A percentile compares a stretch with the other conserved stretches of the same genome.
These are phyloP conservation scores for Caloenas nicobarica DNA, from an alignment of 2,113 vertebrate species.

Conservation along the genomic window DNA sequence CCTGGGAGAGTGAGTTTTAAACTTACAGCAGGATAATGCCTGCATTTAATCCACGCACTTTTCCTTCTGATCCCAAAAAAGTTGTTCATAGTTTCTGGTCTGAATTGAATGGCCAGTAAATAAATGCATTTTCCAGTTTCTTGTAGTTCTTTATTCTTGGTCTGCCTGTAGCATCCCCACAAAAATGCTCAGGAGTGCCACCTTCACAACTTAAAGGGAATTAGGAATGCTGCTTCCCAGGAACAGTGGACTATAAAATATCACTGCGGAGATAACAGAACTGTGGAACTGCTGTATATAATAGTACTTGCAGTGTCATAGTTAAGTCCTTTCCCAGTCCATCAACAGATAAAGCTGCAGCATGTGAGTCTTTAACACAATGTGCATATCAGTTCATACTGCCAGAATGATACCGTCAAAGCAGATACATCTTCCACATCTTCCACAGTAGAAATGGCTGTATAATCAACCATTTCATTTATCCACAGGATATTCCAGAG, in stretches of 20 bases:
- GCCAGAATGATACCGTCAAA: background rate
- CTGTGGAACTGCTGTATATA: background rate
- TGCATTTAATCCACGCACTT: background rate
- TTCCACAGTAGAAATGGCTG: background rate
- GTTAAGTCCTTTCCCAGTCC: background rate
- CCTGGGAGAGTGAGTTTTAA: background rate
- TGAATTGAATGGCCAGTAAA: background rate
- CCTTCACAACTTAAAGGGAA: background rate
- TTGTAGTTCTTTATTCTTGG: background rate
- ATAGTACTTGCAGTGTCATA: background rate
- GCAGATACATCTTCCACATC: background rate
- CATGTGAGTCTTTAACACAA: background rate
- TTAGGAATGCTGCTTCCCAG: background rate
- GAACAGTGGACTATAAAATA: background rate
- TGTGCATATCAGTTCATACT: background rate
- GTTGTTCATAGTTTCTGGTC: background rate
- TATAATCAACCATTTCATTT: background rate
- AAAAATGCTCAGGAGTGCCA: background rate
- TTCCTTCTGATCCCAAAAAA: background rate
- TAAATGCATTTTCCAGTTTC: background rate
- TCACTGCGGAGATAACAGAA: background rate
- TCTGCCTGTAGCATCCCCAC: too few species aligned
- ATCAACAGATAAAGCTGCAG: background rate
- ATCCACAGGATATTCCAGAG: background rate
- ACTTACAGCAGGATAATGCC: background rate